Evolutionary conservation across 2,888 invertebrate species (phyloP), one percentile per base, ranked within the genome.

Genomic region (Leptinotarsa tumamoca): DNA sequence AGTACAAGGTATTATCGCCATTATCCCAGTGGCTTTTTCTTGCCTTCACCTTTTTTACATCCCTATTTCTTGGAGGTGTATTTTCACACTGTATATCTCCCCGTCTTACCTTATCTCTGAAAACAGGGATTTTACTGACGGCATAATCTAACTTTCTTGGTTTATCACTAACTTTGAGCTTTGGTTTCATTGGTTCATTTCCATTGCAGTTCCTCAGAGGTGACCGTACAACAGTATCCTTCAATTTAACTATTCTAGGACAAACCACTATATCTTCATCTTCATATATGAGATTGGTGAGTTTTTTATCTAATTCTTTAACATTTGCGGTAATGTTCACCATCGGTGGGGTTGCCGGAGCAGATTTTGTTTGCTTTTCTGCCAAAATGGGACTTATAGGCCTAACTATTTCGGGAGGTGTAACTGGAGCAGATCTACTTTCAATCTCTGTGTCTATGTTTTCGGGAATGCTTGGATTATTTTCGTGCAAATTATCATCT

Each of bases 251-350:
- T 88, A 81, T 79, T 77, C 82, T 80, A 51, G 82, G 83, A 67
- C 82, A 82, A 18, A 79, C 80, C 5, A 78, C 79, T 27, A 81
- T 73, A 73, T 84, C 83, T 61, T 90, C 88, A 88, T 92, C 92
- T 88, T 92, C 91, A 87, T 92, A 92, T 79, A 92, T 90, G n/a
- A 91, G 85, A 68, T 91, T 86, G 4, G 90, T 90, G 72, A 91
- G 89, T 79, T 89, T 85, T 80, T 89, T 89, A 72, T 89, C 85
- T 67, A 88, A 85, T 86, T 80, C 89, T 85, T 78, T 84, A 75
- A 82, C 81, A 77, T 85, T 83, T 50, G 81, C 82, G 58, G 83
- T 82, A n/a, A 84, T 69, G 78, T 85, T 82, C 27, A 82, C 73
- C 13, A 69, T 17, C 23, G 80, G 80, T 7, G 78, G 75, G 4